phyloP scores from a whole-genome alignment of 2,797 vertebrate genomes.

The Lerista edwardsae region DNA sequence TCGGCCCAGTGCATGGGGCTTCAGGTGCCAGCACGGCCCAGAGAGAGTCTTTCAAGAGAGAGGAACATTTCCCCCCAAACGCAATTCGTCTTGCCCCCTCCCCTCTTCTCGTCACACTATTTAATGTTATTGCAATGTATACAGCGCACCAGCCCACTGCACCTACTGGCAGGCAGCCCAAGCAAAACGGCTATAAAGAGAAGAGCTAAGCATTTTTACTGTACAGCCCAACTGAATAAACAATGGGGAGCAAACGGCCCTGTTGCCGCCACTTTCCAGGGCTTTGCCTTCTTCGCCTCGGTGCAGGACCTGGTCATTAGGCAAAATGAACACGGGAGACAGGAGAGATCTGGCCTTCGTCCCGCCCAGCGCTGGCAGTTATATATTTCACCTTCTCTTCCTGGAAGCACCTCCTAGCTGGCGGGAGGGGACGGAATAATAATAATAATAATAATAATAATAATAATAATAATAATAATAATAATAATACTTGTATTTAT shows the following conservation, averaged over 20 bases:
- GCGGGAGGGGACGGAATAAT: background rate
- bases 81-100: background rate
- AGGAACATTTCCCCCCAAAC: background rate
- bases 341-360: background rate
- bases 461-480: too few species aligned
- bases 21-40: background rate
- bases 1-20: background rate
- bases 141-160: slow-evolving; percentile 32
- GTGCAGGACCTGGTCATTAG: slow-evolving; percentile 29
- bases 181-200: slow-evolving; percentile 51
- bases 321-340: background rate
- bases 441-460: too few species aligned
- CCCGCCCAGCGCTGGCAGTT: background rate
- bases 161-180: slow-evolving; percentile 58
- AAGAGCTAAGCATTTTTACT: slow-evolving; percentile 64
- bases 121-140: slow-evolving; percentile 12
- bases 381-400: background rate
- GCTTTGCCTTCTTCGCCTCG: slow-evolving; percentile 38
- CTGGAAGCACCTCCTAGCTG: background rate
- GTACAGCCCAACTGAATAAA: slow-evolving; percentile 57
- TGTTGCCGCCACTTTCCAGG: slow-evolving; percentile 48
- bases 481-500: too few species aligned
- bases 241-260: slow-evolving; percentile 64
- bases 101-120: background rate
- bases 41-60: background rate